Percentiles rank a stretch among this genome's conserved stretches.
Conservation (phyloP, 1,140 invertebrate genomes). For the Drosophila paulistorum region DNA sequence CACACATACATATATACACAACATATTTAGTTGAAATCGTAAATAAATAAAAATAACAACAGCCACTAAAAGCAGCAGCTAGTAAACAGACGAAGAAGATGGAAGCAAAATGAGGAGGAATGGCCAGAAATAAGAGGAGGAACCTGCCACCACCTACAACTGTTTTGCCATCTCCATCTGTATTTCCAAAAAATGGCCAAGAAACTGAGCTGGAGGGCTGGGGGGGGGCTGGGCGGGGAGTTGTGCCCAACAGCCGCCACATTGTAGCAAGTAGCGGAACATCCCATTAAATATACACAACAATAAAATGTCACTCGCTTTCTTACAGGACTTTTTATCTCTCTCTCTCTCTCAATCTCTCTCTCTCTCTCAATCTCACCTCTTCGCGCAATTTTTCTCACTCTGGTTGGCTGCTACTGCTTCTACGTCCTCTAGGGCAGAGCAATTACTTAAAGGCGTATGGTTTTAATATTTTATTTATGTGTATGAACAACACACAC, state of each 20-base stretch:
- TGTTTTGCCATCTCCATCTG: not conserved
- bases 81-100: slow-evolving; percentile 1
- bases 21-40: slow-evolving; percentile 49
- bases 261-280: slow-evolving; percentile 16
- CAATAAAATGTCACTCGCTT: slow-evolving; percentile 25
- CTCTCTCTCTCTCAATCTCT: not conserved
- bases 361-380: not conserved
- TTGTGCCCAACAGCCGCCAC: not conserved
- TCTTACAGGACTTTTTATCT: not conserved
- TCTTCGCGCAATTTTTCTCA: slow-evolving; percentile 1
- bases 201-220: no score
- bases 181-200: not conserved
- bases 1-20: not conserved
- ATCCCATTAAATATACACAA: slow-evolving; percentile 29
- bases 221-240: not conserved
- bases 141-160: slow-evolving; percentile 2
- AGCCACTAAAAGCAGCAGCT: slow-evolving; percentile 43
- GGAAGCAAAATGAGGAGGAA: slow-evolving; percentile 11
- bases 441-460: slow-evolving; percentile 26
- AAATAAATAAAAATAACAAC: slow-evolving; percentile 60
- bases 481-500: not conserved
- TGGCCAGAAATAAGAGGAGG: not conserved
- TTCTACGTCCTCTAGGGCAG: not conserved
- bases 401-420: not conserved
- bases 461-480: slow-evolving; percentile 32